Percentiles rank a stretch among this genome's conserved stretches.
phyloP scores from a whole-genome alignment of 2,888 invertebrate genomes.

The Diplolepis rosae region DNA sequence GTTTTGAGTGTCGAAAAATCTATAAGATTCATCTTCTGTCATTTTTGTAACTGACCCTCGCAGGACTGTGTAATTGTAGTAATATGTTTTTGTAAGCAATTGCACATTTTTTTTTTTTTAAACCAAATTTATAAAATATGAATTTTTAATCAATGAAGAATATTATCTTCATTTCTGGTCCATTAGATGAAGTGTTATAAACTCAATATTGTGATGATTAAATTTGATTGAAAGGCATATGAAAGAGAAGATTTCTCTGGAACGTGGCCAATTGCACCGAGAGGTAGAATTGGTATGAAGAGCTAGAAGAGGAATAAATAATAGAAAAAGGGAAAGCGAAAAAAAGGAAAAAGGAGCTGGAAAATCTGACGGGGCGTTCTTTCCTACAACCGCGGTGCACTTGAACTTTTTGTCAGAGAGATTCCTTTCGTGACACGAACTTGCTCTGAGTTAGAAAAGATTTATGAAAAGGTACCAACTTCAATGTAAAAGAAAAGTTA shows the following conservation, averaged over 20 bases:
- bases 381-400: not conserved
- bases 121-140: too few relatives aligned
- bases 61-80: too few relatives aligned
- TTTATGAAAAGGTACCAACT: slow-evolving; percentile 14
- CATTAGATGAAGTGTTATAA: not conserved
- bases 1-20: too few relatives aligned
- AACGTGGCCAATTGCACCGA: slow-evolving; percentile 2
- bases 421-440: slow-evolving; percentile 17
- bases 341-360: too few relatives aligned
- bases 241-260: slow-evolving; percentile 18
- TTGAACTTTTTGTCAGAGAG: slow-evolving; percentile 25
- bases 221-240: slow-evolving; percentile 1
- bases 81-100: too few relatives aligned
- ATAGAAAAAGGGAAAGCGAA: not conserved
- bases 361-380: not conserved
- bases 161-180: too few relatives aligned
- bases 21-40: too few relatives aligned
- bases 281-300: slow-evolving; percentile 5
- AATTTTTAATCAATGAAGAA: not conserved
- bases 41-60: too few relatives aligned
- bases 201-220: slow-evolving; percentile 10
- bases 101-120: too few relatives aligned
- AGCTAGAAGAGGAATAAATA: slow-evolving; percentile 31
- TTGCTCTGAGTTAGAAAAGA: slow-evolving; percentile 19
- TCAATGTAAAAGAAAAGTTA: slow-evolving; percentile 14